A percentile compares a stretch with the other conserved stretches of the same genome.
phyloP scores from a whole-genome alignment of 2,113 vertebrate genomes.

The Ammodytes dubius region DNA sequence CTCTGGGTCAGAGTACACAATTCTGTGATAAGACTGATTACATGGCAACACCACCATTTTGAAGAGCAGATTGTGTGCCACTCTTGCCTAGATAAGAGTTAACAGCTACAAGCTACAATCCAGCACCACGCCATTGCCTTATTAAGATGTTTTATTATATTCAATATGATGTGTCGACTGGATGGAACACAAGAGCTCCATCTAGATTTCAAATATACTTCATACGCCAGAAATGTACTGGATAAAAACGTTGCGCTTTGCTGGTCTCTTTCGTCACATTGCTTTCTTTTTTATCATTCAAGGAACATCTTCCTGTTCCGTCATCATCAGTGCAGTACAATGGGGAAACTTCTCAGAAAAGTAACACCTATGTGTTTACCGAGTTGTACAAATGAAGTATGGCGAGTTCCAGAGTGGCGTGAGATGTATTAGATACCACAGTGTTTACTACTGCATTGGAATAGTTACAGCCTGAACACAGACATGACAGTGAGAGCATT shows the following conservation, averaged over 20 bases:
- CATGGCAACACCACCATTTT: constrained; percentile 62
- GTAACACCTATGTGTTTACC: constrained; percentile 37
- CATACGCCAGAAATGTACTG: background rate
- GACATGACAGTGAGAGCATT: background rate
- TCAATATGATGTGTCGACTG: background rate
- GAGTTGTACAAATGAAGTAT: constrained; percentile 46
- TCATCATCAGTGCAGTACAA: constrained; percentile 38
- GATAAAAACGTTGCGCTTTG: background rate
- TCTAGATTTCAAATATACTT: background rate
- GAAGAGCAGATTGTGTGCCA: constrained; percentile 35
- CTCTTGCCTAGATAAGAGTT: constrained; percentile 12
- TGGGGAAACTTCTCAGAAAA: constrained; percentile 22
- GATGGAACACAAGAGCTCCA: background rate
- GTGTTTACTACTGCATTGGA: background rate
- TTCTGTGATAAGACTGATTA: constrained; percentile 75
- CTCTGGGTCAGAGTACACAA: constrained; percentile 77
- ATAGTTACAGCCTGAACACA: background rate
- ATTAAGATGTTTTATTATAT: constrained; percentile 16
- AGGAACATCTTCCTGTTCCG: constrained; percentile 40
- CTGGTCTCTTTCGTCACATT: constrained; percentile 20
- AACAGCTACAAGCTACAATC: constrained; percentile 19
- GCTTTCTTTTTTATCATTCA: constrained; percentile 31
- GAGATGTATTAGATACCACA: constrained; percentile 23
- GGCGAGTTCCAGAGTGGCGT: constrained; percentile 4
- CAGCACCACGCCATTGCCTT: background rate